Evolutionary conservation across 2,797 vertebrate genomes (phyloP), one percentile per base, ranked within the genome.

Genomic region (Chloroceryle inda): DNA sequence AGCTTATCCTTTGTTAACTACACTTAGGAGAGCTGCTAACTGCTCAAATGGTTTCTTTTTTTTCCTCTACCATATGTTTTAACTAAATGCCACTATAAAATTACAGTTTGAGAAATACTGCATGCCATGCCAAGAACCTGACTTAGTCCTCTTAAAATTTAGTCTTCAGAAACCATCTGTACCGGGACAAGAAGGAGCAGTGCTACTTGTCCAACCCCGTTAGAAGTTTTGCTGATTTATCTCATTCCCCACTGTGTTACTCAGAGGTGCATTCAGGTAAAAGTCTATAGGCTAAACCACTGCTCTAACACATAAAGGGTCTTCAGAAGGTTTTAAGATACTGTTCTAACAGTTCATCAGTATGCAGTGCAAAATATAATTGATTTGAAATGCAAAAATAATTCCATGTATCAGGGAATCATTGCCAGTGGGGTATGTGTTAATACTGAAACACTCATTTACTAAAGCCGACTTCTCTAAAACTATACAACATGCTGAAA

Each of bases 21-120:
- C 7, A 69, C 68, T 80, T 76, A 90, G 33, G 89, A 97, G 96
- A 94, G 59, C 44, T 81, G 56, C 69, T 89, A 94, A 88, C 13
- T 6, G 82, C 63, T 93, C 94, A 33, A 4, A 13, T 11, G 19
- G 76, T 69, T 88, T 64, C 4, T 11, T 75, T 74, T 95, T 68
- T 16, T 10, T 24, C 49, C 9, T 73, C 84, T 80, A 74, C 95
- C 38, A 14, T 78, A 85, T 62, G 64, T 69, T 92, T 92, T 88
- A 92, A 92, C 35, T 77, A 85, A 96, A 85, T 83, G 68, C 31
- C 45, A 92, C 62, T 75, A 83, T 79, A 94, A 94, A 92, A 95
- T 56, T 73, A 89, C 40, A 86, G 73, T 92, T 53, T 53, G 59
- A 96, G 64, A 93, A 33, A 85, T 16, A 49, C 33, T 59, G 45